Evolutionary conservation across 2,888 invertebrate species (phyloP), one percentile per base, ranked within the genome.

Genomic region (Drosophila acutilabella): DNA sequence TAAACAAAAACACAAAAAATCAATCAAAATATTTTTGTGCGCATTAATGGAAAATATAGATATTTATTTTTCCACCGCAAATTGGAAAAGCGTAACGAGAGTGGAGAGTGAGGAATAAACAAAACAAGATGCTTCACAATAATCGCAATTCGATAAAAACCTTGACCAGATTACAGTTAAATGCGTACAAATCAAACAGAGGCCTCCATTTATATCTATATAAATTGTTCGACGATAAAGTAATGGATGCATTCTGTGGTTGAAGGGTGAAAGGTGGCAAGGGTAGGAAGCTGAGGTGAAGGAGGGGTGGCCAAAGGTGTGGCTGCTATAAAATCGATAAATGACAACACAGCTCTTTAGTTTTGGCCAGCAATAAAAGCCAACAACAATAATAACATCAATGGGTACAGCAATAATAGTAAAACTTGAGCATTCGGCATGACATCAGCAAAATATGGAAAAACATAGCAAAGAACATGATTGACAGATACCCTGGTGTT

Each of bases 141-240:
- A 68, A 64, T 66, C 50, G 58, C 70, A 47, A 48, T 61, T 53
- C 58, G 54, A 76, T 64, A 77, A 60, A 81, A 77, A 84, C 83
- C 83, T 87, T 83, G 83, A 87, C 83, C 88, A 87, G 72, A 79
- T 87, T 87, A 86, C 81, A 66, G 20, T 67, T 86, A 78, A 83
- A 83, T 78, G 88, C 68, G 64, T 79, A 77, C 85, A 84, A 83
- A 84, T 87, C 83, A 81, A 74, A 73, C 79, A 72, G 79, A 64
- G 81, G 81, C 67, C 72, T 66, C 71, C 64, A 73, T 64, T 60
- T 68, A 68, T 69, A 69, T 64, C 68, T 74, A 80, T 64, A 70
- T 74, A 82, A 82, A 74, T 61, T 23, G 58, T 48, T 5, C 7
- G n/a, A 47, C 72, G 70, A 75, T 75, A 84, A 57, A 45, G 6